Evolutionary conservation across 2,888 invertebrate species (phyloP).

Genomic region (Dendrolimus pini): DNA sequence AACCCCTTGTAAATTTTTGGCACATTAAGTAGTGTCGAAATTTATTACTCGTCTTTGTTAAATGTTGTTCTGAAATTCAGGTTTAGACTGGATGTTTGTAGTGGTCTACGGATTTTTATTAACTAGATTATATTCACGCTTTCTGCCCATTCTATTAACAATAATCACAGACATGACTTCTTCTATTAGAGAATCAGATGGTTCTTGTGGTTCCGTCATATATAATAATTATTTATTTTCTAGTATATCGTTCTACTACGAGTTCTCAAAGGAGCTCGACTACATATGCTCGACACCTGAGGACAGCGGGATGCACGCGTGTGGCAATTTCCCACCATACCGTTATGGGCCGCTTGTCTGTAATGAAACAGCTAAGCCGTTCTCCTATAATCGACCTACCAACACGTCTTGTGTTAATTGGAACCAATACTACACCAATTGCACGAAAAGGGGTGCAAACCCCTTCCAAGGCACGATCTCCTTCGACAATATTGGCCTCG

Average conservation of each 20-base stretch:
- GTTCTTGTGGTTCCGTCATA: too few species aligned
- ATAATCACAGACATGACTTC: background rate
- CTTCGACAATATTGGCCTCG: slow-evolving; percentile 99
- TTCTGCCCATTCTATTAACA: background rate
- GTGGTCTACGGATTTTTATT: too few species aligned
- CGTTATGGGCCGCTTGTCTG: slow-evolving; percentile 84
- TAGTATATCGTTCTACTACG: slow-evolving; percentile 89
- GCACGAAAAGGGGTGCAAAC: slow-evolving; percentile 94
- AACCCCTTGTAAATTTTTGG: background rate
- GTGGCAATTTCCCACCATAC: slow-evolving; percentile 88
- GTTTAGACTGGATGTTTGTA: background rate
- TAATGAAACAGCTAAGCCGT: slow-evolving; percentile 82
- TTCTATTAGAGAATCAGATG: background rate
- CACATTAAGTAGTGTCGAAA: background rate
- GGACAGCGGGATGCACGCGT: slow-evolving; percentile 96
- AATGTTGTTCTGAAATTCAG: background rate
- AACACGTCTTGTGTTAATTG: slow-evolving; percentile 95
- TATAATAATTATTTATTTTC: slow-evolving; percentile 15
- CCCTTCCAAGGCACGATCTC: slow-evolving; percentile 99
- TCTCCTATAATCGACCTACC: slow-evolving; percentile 79
- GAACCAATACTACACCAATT: slow-evolving; percentile 98
- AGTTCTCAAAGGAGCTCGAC: slow-evolving; percentile 92
- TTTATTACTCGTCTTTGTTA: background rate
- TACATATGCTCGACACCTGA: slow-evolving; percentile 97
- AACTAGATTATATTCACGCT: background rate